A percentile compares a stretch with the other conserved stretches of the same genome.
Conservation (phyloP, 2,797 vertebrate species). For the Muraenolepis orangiensis region DNA sequence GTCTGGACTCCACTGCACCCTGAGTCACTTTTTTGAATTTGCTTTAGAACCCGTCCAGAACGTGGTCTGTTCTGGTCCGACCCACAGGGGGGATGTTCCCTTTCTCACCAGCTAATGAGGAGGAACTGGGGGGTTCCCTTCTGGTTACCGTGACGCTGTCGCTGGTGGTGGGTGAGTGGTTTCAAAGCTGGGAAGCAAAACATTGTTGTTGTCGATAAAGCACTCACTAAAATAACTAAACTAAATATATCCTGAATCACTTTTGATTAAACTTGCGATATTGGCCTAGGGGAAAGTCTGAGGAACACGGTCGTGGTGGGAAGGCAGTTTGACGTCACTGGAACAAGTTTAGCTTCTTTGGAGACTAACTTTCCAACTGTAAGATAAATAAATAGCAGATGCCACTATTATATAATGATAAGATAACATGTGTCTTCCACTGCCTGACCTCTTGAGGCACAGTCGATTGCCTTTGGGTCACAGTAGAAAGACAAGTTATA, state of each 20-base stretch:
- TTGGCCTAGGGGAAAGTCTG: neutral
- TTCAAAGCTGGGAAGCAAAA: slow-evolving; percentile 1
- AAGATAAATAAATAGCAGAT: neutral
- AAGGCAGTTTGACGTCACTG: neutral
- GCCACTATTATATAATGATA: neutral
- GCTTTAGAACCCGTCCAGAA: neutral
- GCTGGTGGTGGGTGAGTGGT: neutral
- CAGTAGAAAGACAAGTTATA: slow-evolving; percentile 2
- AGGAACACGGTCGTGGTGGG: neutral
- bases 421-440: neutral
- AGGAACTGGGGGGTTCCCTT: neutral
- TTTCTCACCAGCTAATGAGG: neutral
- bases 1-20: neutral
- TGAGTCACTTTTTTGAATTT: neutral
- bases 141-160: neutral
- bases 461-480: neutral
- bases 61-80: neutral
- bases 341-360: neutral
- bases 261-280: neutral
- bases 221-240: too few species aligned
- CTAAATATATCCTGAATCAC: neutral
- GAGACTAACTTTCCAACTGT: neutral
- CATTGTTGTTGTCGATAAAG: neutral
- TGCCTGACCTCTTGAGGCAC: neutral
- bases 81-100: neutral